Base-by-base conservation (phyloP, 2,888 invertebrate species). In the Sinohyriopsis cumingii region DNA sequence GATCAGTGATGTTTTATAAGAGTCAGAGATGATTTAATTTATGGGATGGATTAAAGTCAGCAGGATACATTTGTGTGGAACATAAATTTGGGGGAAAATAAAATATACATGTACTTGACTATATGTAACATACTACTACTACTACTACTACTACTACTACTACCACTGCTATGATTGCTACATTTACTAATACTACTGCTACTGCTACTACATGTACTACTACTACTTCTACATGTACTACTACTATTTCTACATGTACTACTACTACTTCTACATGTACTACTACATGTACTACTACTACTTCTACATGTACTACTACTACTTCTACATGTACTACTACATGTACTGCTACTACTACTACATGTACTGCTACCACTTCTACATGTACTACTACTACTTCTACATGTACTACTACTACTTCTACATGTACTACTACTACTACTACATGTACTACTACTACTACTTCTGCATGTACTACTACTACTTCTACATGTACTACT, bases 101-200 rank as follows among this genome's bases (percentile, higher is more conserved):
- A 33, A 33, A 33, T 33, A 33, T 33, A 33, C 33, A 33, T 33
- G 6, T 6, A 33, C 7, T 33, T 33, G 1, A 33, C 25, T 25
- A 25, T 25, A 25, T 25, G 25, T 25, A 25, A 4, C 2, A 25
- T 62, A 25, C 28, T 62, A 45, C 62, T 62, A 25, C 62, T 62
- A 25, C 62, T 62, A 62, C 62, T 62, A 62, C 62, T 62, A 24
- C 45, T 62, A 62, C 62, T 62, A 45, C 62, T 62, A 62, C 57
- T n/a, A n/a, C n/a, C n/a, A n/a, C n/a, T n/a, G n/a, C n/a, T n/a
- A n/a, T n/a, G n/a, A n/a, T n/a, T n/a, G n/a, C n/a, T n/a, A n/a
- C n/a, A n/a, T n/a, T n/a, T n/a, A n/a, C n/a, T n/a, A n/a, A n/a
- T 57, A 9, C 9, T 56, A 5, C 9, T 56, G 22, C 56, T 7